Evolutionary conservation across 1,140 invertebrate genomes (phyloP).

Genomic region (Drosophila rhopaloa): DNA sequence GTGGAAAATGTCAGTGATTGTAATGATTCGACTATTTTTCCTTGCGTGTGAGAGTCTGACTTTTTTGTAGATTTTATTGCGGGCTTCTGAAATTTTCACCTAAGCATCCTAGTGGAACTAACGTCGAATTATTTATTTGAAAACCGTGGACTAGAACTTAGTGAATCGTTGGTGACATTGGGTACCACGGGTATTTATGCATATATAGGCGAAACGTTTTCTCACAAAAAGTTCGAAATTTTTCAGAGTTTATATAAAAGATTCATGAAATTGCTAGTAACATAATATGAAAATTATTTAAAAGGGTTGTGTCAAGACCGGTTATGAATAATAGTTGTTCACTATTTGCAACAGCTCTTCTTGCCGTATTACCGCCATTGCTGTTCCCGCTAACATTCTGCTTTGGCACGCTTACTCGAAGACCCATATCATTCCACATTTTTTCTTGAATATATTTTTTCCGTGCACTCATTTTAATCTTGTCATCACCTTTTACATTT

Average conservation of each 20-base stretch:
- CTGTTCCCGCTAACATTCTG: slow-evolving; percentile 15
- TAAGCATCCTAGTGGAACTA: too few species aligned
- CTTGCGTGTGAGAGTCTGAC: too few species aligned
- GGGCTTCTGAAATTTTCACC: too few species aligned
- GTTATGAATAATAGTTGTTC: slow-evolving; percentile 8
- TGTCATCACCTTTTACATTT: too few species aligned
- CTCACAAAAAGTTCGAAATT: slow-evolving; percentile 8
- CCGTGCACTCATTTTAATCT: not conserved
- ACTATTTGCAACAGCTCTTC: slow-evolving; percentile 16
- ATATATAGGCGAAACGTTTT: not conserved
- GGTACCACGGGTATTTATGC: not conserved
- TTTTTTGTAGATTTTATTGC: too few species aligned
- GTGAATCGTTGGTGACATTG: not conserved
- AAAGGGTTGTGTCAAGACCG: slow-evolving; percentile 12
- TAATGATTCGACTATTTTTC: too few species aligned
- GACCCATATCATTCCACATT: slow-evolving; percentile 14
- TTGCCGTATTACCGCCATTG: slow-evolving; percentile 17
- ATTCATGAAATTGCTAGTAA: slow-evolving; percentile 7
- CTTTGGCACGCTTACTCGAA: slow-evolving; percentile 11
- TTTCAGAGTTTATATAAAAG: slow-evolving; percentile 3
- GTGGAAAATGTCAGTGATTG: too few species aligned
- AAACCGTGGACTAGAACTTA: slow-evolving; percentile 2
- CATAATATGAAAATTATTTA: slow-evolving; percentile 9
- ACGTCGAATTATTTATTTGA: slow-evolving; percentile 8
- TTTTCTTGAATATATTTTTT: slow-evolving; percentile 24